Base-by-base conservation (phyloP, 2,888 invertebrate genomes). In the Pseudococcus longispinus region DNA sequence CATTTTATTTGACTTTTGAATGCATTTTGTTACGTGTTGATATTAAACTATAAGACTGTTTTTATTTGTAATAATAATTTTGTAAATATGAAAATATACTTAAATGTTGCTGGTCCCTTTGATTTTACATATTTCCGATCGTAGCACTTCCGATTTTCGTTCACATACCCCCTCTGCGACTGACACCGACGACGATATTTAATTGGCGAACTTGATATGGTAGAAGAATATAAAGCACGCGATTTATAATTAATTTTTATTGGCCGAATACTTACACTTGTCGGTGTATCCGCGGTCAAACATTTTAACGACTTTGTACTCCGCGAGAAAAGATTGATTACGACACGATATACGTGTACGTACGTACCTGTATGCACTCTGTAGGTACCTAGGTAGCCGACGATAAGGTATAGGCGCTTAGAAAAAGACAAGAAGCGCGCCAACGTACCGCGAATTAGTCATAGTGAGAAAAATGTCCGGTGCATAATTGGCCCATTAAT, bases 401-500 rank as follows among this genome's bases (percentile, higher is more conserved):
- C 4, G n/a, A 37, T 9, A 37, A 37, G 37, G 37, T 37, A 37
- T 15, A 51, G 51, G 51, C 51, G 51, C 51, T 51, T 46, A 26
- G 11, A 13, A 26, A 13, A 23, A 20, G 60, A 26, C 9, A 11
- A 13, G 26, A 26, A 23, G 26, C 65, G 11, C 26, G 26, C 23
- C 65, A 65, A 37, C 37, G 0, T n/a, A 32, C 29, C 13, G 18
- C 26, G 37, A 32, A 74, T 32, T 74, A 23, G n/a, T 74, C 74
- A 74, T 37, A 74, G 32, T 4, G 51, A 37, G 32, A 74, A 74
- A 74, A 74, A 74, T 74, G 74, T 37, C 74, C 37, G 74, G 74
- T 74, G 37, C 74, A 74, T 74, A 74, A 74, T 74, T 74, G 74
- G 74, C 74, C 74, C 74, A 74, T 74, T 74, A 74, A 74, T 74